Percentiles rank a stretch among this genome's conserved stretches.
Evolutionary conservation across 1,140 invertebrate genomes (phyloP).

Genomic region (Cydia pomonella): DNA sequence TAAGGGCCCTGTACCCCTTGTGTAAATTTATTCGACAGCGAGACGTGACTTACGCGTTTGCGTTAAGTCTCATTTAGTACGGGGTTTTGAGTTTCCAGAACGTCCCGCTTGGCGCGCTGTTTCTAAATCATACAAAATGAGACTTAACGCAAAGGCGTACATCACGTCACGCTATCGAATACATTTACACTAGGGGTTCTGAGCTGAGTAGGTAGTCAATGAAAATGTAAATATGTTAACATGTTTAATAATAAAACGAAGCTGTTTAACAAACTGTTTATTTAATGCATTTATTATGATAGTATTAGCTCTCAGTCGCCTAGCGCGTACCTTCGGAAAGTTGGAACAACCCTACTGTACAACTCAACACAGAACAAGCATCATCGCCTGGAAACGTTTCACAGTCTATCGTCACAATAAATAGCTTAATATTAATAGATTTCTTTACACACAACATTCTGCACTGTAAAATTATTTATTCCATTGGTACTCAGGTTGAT

Average conservation of each 20-base stretch:
- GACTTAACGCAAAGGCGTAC: no score
- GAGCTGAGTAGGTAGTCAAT: no score
- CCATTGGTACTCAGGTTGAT: not conserved
- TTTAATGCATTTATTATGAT: slow-evolving; percentile 80
- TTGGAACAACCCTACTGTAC: slow-evolving; percentile 68
- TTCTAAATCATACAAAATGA: no score
- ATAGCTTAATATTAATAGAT: not conserved
- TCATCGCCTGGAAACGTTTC: not conserved
- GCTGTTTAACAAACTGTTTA: slow-evolving; percentile 78
- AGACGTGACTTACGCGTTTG: no score
- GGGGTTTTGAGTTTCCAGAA: no score
- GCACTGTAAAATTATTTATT: not conserved
- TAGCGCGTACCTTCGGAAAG: slow-evolving; percentile 80
- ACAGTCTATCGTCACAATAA: slow-evolving; percentile 19
- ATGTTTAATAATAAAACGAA: slow-evolving; percentile 54
- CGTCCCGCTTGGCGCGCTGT: no score
- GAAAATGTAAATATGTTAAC: no score
- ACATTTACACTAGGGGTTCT: no score
- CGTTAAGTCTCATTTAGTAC: no score
- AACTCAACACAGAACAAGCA: slow-evolving; percentile 33
- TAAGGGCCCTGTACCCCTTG: no score
- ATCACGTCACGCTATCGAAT: no score
- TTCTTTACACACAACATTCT: not conserved
- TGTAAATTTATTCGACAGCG: no score
- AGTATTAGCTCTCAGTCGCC: slow-evolving; percentile 79